Conservation (phyloP, 2,888 invertebrate genomes). For the Aphodius sticticus region DNA sequence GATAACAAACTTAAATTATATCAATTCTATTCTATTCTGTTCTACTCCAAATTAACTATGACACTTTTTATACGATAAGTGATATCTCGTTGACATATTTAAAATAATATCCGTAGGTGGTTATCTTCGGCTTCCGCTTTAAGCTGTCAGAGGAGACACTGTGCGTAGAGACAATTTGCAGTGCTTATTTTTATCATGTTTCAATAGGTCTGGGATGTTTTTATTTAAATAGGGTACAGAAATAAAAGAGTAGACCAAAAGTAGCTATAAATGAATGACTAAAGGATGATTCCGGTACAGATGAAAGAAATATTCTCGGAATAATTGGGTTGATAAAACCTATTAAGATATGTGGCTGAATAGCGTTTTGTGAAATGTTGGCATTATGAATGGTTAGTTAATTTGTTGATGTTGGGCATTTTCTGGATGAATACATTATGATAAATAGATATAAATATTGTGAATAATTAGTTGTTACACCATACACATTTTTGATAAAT, state of each 20-base stretch:
- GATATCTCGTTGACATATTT: neutral
- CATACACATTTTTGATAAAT: too few relatives aligned
- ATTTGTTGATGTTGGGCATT: neutral
- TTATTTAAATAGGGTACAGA: neutral
- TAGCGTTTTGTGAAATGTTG: neutral
- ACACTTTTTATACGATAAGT: neutral
- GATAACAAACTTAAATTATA: neutral
- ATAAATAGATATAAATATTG: too few relatives aligned
- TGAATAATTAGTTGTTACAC: too few relatives aligned
- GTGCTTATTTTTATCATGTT: neutral
- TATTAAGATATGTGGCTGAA: neutral
- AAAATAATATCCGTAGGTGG: constrained; percentile 4
- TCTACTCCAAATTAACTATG: neutral
- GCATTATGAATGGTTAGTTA: neutral
- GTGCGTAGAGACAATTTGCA: neutral
- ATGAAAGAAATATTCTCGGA: neutral
- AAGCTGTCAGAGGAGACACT: neutral
- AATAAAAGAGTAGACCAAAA: neutral
- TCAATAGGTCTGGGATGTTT: neutral
- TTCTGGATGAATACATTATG: neutral
- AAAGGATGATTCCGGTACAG: neutral
- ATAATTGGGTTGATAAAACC: neutral
- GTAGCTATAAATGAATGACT: neutral
- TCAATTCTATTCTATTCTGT: neutral
- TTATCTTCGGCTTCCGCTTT: neutral